Evolutionary conservation across 2,888 invertebrate species (phyloP).

Genomic region (Nymphalis urticae): DNA sequence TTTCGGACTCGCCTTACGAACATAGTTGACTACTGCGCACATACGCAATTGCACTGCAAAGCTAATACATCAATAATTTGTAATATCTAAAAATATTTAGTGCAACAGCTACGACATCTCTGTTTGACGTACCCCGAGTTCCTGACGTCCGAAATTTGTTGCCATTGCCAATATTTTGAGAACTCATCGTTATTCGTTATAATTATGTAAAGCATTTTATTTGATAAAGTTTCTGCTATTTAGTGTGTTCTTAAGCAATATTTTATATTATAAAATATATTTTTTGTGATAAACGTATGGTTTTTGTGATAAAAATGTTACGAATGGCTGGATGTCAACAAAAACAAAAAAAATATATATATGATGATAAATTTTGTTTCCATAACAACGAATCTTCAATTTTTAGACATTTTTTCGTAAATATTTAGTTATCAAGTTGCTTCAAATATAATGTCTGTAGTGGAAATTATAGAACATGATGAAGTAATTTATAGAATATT

Average conservation of each 20-base stretch:
- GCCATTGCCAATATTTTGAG: slow-evolving; percentile 10
- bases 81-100: slow-evolving; percentile 44
- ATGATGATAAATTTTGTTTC: not conserved
- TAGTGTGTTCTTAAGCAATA: too few species aligned
- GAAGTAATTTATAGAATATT: slow-evolving; percentile 85
- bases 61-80: slow-evolving; percentile 42
- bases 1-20: slow-evolving; percentile 48
- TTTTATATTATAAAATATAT: too few species aligned
- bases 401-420: too few species aligned
- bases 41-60: slow-evolving; percentile 41
- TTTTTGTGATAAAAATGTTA: too few species aligned
- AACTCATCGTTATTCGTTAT: not conserved
- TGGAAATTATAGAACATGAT: slow-evolving; percentile 84
- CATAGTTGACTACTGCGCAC: slow-evolving; percentile 49
- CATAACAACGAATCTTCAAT: slow-evolving; percentile 6
- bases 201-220: not conserved
- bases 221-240: too few species aligned
- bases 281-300: too few species aligned
- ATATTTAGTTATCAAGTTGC: too few species aligned
- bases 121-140: slow-evolving; percentile 30
- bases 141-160: slow-evolving; percentile 18
- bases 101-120: slow-evolving; percentile 35
- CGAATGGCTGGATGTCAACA: too few species aligned
- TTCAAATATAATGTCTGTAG: slow-evolving; percentile 76
- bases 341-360: too few species aligned